These are phyloP conservation scores for Bombus affinis DNA, from an alignment of 1,140 invertebrate species.

Conservation along the genomic window DNA sequence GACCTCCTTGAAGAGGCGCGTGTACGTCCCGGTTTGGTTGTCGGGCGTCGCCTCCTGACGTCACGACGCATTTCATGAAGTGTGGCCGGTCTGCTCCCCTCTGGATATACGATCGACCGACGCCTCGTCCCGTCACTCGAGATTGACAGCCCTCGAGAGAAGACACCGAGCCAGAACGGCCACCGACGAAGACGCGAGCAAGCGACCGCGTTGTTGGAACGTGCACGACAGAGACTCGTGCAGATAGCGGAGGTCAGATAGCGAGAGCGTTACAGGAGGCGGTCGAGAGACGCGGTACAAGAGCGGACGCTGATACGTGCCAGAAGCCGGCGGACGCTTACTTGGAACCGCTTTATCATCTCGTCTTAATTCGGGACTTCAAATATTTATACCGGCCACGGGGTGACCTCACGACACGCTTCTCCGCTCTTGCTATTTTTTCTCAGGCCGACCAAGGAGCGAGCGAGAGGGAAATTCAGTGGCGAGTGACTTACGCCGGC, in stretches of 20 bases:
- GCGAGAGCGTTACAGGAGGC: slow-evolving; percentile 44
- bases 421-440: slow-evolving; percentile 69
- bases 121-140: slow-evolving; percentile 62
- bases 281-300: slow-evolving; percentile 39
- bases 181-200: slow-evolving; percentile 18
- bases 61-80: slow-evolving; percentile 69
- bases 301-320: slow-evolving; percentile 71
- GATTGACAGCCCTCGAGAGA: slow-evolving; percentile 77
- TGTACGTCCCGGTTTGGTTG: slow-evolving; percentile 64
- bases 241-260: slow-evolving; percentile 56
- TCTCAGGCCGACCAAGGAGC: slow-evolving; percentile 34
- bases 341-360: slow-evolving; percentile 77
- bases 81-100: slow-evolving; percentile 62
- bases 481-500: slow-evolving; percentile 66
- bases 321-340: slow-evolving; percentile 67
- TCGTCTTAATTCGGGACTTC: slow-evolving; percentile 77
- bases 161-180: slow-evolving; percentile 63
- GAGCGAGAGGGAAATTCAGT: neutral
- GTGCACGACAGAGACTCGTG: neutral
- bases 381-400: slow-evolving; percentile 78
- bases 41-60: slow-evolving; percentile 73
- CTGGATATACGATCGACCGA: slow-evolving; percentile 59
- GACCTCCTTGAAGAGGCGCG: slow-evolving; percentile 15
- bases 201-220: neutral
- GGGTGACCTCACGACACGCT: slow-evolving; percentile 75